These are phyloP conservation scores for Ditula angustiorana DNA, from an alignment of 2,888 invertebrate genomes.

Conservation along the genomic window DNA sequence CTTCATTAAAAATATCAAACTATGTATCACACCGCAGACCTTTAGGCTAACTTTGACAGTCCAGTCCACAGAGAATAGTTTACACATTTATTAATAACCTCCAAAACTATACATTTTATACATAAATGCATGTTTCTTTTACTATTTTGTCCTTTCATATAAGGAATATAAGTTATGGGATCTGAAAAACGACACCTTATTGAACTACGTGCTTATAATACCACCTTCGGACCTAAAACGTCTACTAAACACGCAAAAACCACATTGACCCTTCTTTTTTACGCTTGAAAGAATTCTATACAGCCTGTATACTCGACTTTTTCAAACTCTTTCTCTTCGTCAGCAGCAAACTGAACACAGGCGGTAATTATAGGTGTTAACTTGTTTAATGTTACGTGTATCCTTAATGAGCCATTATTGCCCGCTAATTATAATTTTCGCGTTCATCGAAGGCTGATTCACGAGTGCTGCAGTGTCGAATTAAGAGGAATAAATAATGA, in stretches of 20 bases:
- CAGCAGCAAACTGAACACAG: background rate
- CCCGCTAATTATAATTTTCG: constrained; percentile 23
- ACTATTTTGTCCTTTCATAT: no score
- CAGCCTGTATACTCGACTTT: background rate
- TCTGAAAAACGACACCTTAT: no score
- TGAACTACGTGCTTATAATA: background rate
- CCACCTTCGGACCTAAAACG: background rate
- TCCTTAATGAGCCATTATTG: constrained; percentile 7
- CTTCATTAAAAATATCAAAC: no score
- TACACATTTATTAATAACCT: no score
- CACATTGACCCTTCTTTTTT: constrained; percentile 22
- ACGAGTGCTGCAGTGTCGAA: background rate
- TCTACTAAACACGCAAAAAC: constrained; percentile 28
- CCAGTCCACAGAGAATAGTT: no score
- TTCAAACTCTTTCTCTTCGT: background rate
- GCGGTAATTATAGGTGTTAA: background rate
- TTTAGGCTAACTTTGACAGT: no score
- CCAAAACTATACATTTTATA: no score
- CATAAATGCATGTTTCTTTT: no score
- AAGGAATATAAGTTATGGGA: no score
- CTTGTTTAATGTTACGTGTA: constrained; percentile 3
- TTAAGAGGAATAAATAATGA: background rate
- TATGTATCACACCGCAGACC: no score
- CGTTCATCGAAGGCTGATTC: background rate
- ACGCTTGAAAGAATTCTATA: background rate